A percentile compares a stretch with the other conserved stretches of the same genome.
Conservation (phyloP, 1,140 invertebrate genomes). For the Drosophila eugracilis region DNA sequence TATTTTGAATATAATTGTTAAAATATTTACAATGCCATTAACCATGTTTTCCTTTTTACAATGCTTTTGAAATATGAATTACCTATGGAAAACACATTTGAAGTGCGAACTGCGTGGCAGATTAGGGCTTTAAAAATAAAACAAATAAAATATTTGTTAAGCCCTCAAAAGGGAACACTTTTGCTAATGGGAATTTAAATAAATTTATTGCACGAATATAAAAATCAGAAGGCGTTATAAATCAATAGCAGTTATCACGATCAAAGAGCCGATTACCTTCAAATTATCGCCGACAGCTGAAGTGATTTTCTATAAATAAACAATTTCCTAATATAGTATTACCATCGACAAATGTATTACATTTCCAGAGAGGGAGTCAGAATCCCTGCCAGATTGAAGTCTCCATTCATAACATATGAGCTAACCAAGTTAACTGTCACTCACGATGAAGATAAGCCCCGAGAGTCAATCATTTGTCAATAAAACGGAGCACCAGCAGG, state of each 20-base stretch:
- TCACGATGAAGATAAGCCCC: slow-evolving; percentile 28
- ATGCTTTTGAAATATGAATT: not conserved
- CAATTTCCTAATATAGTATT: slow-evolving; percentile 29
- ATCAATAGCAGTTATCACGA: slow-evolving; percentile 18
- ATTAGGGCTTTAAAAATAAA: too few relatives aligned
- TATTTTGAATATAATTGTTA: too few relatives aligned
- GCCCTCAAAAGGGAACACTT: not conserved
- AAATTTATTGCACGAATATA: not conserved
- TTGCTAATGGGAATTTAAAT: too few relatives aligned
- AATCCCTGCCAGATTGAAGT: not conserved
- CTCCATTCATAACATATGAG: slow-evolving; percentile 12
- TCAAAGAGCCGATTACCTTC: slow-evolving; percentile 28
- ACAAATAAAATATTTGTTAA: not conserved
- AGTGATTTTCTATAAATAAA: slow-evolving; percentile 36
- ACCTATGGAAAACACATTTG: too few relatives aligned
- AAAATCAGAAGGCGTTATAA: slow-evolving; percentile 5
- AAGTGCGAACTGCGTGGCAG: too few relatives aligned
- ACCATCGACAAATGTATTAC: slow-evolving; percentile 14
- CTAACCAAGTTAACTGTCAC: slow-evolving; percentile 9
- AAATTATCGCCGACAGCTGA: slow-evolving; percentile 37
- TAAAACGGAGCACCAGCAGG: slow-evolving; percentile 10
- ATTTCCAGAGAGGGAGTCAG: slow-evolving; percentile 12
- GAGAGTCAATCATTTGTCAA: slow-evolving; percentile 40
- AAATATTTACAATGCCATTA: too few relatives aligned
- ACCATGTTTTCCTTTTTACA: not conserved